Conservation (phyloP, 2,113 vertebrate species). For the Eretmochelys imbricata region DNA sequence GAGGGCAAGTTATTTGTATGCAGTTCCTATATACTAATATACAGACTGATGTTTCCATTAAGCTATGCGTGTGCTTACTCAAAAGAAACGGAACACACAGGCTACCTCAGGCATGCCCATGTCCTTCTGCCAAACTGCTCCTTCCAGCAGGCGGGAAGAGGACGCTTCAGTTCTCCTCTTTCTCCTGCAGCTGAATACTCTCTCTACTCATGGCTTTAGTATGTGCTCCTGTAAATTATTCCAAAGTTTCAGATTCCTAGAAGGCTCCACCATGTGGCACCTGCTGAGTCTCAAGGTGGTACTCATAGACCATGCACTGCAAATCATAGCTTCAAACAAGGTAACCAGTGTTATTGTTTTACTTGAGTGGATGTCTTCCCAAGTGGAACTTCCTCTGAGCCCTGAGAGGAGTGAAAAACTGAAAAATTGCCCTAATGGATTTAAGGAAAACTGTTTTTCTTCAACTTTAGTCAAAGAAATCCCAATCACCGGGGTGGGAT, state of each 20-base stretch:
- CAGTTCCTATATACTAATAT: background rate
- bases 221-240: background rate
- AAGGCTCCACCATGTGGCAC: conserved; percentile 62
- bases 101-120: background rate
- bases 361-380: background rate
- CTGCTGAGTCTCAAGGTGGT: background rate
- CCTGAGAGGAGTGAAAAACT: background rate
- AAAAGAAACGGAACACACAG: background rate
- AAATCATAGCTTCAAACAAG: background rate
- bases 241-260: background rate
- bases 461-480: background rate
- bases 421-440: background rate
- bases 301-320: background rate
- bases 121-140: background rate
- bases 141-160: background rate
- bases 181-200: background rate
- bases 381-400: background rate
- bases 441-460: background rate
- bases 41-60: background rate
- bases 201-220: background rate
- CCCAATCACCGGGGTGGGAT: background rate
- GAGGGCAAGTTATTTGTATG: background rate
- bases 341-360: background rate
- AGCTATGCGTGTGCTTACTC: background rate
- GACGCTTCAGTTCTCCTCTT: background rate